phyloP scores from a whole-genome alignment of 2,888 invertebrate genomes.

The Liopterus haemorrhoidalis region DNA sequence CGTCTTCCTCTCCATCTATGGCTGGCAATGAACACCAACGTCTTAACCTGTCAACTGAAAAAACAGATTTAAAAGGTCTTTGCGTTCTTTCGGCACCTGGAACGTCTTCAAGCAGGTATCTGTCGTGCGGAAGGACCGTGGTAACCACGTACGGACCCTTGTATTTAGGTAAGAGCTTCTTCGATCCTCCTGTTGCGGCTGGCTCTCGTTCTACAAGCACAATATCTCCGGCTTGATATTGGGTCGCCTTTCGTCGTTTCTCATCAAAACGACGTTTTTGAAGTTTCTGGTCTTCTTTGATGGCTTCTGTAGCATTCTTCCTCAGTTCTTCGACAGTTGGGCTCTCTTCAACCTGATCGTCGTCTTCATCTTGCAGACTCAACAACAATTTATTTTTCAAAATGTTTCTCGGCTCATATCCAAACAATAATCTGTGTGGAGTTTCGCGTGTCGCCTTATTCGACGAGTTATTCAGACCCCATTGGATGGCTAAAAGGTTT shows the following conservation, averaged over 20 bases:
- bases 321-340: conserved; percentile 12
- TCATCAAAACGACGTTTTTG: conserved; percentile 20
- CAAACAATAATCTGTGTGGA: conserved; percentile 19
- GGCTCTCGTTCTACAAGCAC: conserved; percentile 5
- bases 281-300: no score
- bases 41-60: no score
- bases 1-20: no score
- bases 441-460: conserved; percentile 23
- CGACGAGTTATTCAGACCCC: conserved; percentile 32
- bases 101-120: no score
- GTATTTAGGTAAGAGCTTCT: conserved; percentile 29
- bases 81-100: no score
- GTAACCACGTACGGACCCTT: conserved; percentile 25
- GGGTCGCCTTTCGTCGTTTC: no score
- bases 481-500: conserved; percentile 27
- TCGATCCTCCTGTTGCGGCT: conserved; percentile 27
- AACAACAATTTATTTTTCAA: conserved; percentile 18
- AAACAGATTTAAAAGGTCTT: conserved; percentile 26
- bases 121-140: conserved; percentile 25
- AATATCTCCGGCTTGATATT: no score
- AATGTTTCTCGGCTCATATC: no score
- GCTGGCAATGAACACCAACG: no score
- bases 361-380: conserved; percentile 13
- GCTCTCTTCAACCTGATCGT: conserved; percentile 19
- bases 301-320: conserved; percentile 10